Base-by-base conservation (phyloP, 2,113 vertebrate species). In the Donacobius atricapilla region DNA sequence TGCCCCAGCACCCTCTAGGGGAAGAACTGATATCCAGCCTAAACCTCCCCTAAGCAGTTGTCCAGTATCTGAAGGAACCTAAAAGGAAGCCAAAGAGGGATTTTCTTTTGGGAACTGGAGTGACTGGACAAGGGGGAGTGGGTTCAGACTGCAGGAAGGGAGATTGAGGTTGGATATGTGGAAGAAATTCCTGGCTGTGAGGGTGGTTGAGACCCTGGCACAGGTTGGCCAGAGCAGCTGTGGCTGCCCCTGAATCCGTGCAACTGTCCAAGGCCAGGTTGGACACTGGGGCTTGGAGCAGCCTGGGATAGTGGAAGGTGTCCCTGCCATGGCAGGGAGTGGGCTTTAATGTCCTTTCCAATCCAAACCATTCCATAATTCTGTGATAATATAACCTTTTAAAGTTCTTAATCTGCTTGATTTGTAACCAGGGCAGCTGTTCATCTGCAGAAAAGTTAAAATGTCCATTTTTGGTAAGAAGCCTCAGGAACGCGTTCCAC, bases 401-500 rank as follows among this genome's bases (percentile, higher is more conserved):
- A 2, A 58, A 77, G 51, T 57, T 64, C 30, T 61, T 75, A 31
- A 57, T 45, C 33, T 53, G 44, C 8, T 33, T 47, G 21, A 13
- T 77, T 24, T 33, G n/a, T 58, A 42, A 73, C 27, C 18, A 42
- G 23, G 10, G 18, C 28, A 66, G 24, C 31, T 63, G 81, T 71
- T 40, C 21, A 6, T 68, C 42, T 44, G 4, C 6, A 11, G 30
- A 8, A 44, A 31, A 19, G 10, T 30, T 39, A 7, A 60, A 60
- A 68, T 8, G 7, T 5, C 72, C 35, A 2, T 28, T 31, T 58
- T 39, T 71, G 53, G 33, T 51, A 9, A 45, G 45, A 66, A 54
- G 16, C 39, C 15, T 0, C 8, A 40, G 60, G 39, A 56, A 2
- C 17, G 2, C 0, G 1, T 51, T 57, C 10, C 3, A 1, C 1